Evolutionary conservation across 2,888 invertebrate species (phyloP).

Genomic region (Pristionchus exspectatus): DNA sequence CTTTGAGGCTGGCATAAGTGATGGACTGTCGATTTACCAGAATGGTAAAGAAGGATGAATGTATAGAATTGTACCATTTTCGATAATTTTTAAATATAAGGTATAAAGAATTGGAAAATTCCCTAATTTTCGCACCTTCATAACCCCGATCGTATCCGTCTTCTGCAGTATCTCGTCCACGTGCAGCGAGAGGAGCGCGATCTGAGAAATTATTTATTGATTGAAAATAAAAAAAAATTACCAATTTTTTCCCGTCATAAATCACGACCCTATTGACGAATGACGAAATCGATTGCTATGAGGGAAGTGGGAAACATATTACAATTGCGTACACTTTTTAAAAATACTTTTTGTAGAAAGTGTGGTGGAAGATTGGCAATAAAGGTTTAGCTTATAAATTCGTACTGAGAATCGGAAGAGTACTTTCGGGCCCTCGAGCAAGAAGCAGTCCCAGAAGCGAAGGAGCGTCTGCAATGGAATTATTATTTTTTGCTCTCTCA

Average conservation of each 20-base stretch:
- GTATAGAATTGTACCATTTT: not conserved
- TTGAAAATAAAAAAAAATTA: too few species aligned
- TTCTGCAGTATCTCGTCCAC: constrained; percentile 80
- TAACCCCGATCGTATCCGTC: constrained; percentile 81
- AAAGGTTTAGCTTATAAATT: too few species aligned
- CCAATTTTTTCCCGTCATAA: too few species aligned
- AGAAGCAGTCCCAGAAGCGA: constrained; percentile 83
- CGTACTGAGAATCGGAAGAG: constrained; percentile 55
- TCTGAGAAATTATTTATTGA: constrained; percentile 41
- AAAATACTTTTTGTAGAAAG: too few species aligned
- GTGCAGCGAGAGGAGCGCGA: constrained; percentile 81
- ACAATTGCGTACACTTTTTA: too few species aligned
- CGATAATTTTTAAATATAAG: not conserved
- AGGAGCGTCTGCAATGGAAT: constrained; percentile 80
- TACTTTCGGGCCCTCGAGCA: constrained; percentile 82
- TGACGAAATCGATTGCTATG: too few species aligned
- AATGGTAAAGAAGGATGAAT: too few species aligned
- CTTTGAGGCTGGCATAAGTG: too few species aligned
- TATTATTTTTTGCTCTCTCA: not conserved
- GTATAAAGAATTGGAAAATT: not conserved
- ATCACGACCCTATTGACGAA: too few species aligned
- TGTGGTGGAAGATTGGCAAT: too few species aligned
- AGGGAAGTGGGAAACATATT: too few species aligned
- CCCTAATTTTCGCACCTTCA: constrained; percentile 77
- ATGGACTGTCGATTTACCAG: too few species aligned